A percentile compares a stretch with the other conserved stretches of the same genome.
These are phyloP conservation scores for Spermophilus dauricus DNA, from an alignment of 2,113 vertebrate species.

Conservation along the genomic window DNA sequence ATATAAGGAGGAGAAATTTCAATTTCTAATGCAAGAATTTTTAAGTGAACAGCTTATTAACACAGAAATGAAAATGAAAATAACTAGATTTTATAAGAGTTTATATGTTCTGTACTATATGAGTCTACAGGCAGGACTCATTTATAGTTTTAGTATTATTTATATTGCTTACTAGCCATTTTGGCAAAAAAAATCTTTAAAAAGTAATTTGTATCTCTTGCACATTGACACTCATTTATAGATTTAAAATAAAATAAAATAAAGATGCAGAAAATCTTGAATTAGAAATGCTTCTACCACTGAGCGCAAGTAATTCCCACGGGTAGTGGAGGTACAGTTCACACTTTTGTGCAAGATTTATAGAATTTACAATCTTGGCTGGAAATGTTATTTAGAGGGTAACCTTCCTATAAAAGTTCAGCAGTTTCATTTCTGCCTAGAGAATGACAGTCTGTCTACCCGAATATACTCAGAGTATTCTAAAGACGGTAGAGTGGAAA, in stretches of 20 bases:
- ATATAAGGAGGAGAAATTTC: slow-evolving; percentile 79
- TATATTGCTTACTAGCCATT: neutral
- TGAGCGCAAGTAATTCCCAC: neutral
- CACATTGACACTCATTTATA: neutral
- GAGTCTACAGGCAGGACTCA: neutral
- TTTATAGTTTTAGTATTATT: slow-evolving; percentile 1
- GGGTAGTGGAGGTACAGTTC: neutral
- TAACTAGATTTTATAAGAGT: neutral
- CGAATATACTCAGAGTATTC: neutral
- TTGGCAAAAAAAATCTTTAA: neutral
- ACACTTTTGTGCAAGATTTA: slow-evolving; percentile 61
- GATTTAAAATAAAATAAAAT: slow-evolving; percentile 54
- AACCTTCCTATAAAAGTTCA: slow-evolving; percentile 56
- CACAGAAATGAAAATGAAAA: slow-evolving; percentile 20
- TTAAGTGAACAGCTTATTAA: slow-evolving; percentile 64
- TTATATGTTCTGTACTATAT: neutral
- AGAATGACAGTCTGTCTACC: slow-evolving; percentile 51
- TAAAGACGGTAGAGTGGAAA: neutral
- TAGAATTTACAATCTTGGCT: slow-evolving; percentile 8
- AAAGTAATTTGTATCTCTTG: slow-evolving; percentile 16
- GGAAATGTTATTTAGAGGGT: slow-evolving; percentile 43
- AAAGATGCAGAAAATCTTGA: neutral
- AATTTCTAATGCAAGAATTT: slow-evolving; percentile 71
- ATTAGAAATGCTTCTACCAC: slow-evolving; percentile 7
- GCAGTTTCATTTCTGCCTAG: slow-evolving; percentile 66